Conservation (phyloP, 2,113 vertebrate genomes). For the Hirundichthys speculiger region DNA sequence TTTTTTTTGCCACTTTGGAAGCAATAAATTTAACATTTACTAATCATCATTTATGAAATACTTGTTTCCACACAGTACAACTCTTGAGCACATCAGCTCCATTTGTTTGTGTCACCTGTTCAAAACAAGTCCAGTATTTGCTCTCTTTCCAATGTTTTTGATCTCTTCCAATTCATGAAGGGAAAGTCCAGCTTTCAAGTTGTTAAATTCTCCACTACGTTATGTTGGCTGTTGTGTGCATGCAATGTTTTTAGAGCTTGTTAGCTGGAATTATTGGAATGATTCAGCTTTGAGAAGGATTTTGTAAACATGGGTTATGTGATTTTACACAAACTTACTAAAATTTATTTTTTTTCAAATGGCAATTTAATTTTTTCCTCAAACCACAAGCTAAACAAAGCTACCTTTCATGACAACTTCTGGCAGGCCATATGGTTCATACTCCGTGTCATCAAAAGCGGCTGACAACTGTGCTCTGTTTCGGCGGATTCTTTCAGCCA, state of each 20-base stretch:
- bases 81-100: neutral
- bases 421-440: constrained; percentile 84
- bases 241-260: neutral
- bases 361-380: neutral
- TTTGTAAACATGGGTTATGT: neutral
- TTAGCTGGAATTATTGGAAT: neutral
- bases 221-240: neutral
- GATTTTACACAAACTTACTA: neutral
- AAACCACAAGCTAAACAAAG: neutral
- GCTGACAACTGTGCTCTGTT: constrained; percentile 80
- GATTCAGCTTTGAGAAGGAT: neutral
- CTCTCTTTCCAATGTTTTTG: neutral
- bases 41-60: neutral
- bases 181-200: neutral
- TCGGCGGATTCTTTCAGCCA: constrained; percentile 79
- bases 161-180: neutral
- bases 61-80: neutral
- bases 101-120: neutral
- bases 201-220: neutral
- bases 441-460: constrained; percentile 84
- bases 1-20: neutral
- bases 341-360: neutral
- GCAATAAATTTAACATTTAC: constrained; percentile 1
- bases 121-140: neutral
- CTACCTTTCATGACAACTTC: constrained; percentile 86